phyloP scores from a whole-genome alignment of 2,888 invertebrate genomes.

The Ectemnius lituratus region DNA sequence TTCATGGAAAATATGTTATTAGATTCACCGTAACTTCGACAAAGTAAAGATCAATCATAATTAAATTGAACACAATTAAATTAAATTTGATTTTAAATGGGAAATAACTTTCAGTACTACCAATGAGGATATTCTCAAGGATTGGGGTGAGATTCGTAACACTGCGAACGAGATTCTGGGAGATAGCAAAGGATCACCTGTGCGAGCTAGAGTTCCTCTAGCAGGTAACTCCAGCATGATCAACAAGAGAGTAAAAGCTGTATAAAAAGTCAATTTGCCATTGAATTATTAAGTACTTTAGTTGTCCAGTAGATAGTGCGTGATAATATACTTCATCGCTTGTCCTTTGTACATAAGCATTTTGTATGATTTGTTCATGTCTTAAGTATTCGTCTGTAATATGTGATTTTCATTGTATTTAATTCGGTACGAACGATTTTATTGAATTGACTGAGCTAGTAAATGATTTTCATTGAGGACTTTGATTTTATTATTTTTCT shows the following conservation, averaged over 20 bases:
- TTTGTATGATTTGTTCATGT: no score
- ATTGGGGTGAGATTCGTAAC: conserved; percentile 91
- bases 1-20: conserved; percentile 94
- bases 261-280: conserved; percentile 9
- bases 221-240: conserved; percentile 81
- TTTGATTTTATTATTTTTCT: conserved; percentile 20
- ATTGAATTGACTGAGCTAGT: no score
- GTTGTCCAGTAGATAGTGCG: no score
- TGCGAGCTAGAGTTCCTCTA: conserved; percentile 84
- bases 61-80: background rate
- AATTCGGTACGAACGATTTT: no score
- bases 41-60: conserved; percentile 72
- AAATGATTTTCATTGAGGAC: conserved; percentile 16
- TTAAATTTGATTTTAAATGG: background rate
- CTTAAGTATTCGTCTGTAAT: no score
- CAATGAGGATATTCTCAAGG: conserved; percentile 87
- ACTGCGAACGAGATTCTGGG: conserved; percentile 85
- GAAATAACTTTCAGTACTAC: conserved; percentile 80
- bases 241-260: conserved; percentile 12
- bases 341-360: no score
- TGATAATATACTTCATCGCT: no score
- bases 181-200: conserved; percentile 79
- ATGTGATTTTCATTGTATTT: no score
- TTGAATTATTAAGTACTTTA: background rate
- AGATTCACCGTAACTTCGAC: conserved; percentile 96